Evolutionary conservation across 2,797 vertebrate genomes (phyloP), one percentile per base, ranked within the genome.

Genomic region (Eupleurogrammus muticus): DNA sequence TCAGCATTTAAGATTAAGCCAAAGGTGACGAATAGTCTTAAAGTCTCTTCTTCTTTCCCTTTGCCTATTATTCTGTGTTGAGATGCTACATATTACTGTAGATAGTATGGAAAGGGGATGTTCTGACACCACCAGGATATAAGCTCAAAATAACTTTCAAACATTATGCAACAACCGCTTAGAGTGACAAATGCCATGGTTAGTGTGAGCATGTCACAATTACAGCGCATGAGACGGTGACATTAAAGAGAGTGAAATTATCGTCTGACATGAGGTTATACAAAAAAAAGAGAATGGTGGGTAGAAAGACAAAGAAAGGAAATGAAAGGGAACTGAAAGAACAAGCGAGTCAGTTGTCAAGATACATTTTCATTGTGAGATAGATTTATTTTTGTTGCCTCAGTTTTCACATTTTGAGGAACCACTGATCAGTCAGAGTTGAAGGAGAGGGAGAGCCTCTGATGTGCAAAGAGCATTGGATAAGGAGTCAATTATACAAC

Each of bases 401-500:
- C 42, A 70, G 73, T 87, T 81, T 78, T 77, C 80, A 81, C 70
- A 75, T 78, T 81, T 61, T 62, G 56, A 85, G 73, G n/a, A 87
- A 59, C 58, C 80, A 83, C 77, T 88, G 80, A 88, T 90, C 90
- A 87, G 80, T 88, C 78, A 49, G 47, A 70, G 66, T 46, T 48
- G 62, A 68, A 70, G 28, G 56, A 77, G 66, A 64, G 66, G 47
- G 68, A 63, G 49, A 66, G 47, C 36, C 54, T 89, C 73, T 82
- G 82, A 82, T 83, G 83, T 75, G 59, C 61, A 80, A 72, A 83
- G 80, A 85, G 68, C 78, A 77, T 73, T 73, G 82, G 75, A 82
- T 87, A 87, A 86, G 79, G 69, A 91, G 83, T 89, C 87, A 89
- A 90, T 91, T 90, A 90, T 85, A 86, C 61, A 79, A 86, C 83